A percentile compares a stretch with the other conserved stretches of the same genome.
phyloP scores from a whole-genome alignment of 2,113 vertebrate genomes.

The Ammospiza caudacuta region DNA sequence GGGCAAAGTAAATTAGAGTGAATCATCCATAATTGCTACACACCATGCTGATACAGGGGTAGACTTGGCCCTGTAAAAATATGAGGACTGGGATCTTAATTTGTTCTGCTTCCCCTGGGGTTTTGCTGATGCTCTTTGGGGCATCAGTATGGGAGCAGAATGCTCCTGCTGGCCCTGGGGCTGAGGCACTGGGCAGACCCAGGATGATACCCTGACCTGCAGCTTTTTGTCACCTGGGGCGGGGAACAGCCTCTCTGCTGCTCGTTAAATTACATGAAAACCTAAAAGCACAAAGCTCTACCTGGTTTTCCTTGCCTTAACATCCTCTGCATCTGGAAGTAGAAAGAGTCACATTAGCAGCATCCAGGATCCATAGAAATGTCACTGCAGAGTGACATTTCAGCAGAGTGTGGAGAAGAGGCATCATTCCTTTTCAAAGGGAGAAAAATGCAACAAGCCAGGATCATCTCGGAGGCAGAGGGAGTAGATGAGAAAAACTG shows the following conservation, averaged over 20 bases:
- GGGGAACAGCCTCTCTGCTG: neutral
- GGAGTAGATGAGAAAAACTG: neutral
- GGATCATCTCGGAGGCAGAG: fast-evolving
- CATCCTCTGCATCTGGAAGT: neutral
- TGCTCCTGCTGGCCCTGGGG: neutral
- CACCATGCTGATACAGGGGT: neutral
- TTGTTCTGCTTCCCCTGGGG: neutral
- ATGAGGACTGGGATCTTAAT: neutral
- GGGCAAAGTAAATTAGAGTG: neutral
- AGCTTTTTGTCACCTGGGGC: neutral
- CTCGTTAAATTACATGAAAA: neutral
- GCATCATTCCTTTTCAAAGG: fast-evolving
- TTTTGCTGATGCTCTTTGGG: neutral
- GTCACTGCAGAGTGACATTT: neutral
- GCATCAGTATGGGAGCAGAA: neutral
- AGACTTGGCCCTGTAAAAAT: neutral
- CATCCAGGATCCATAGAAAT: fast-evolving
- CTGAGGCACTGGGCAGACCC: fast-evolving
- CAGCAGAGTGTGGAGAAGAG: fast-evolving
- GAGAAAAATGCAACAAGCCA: neutral
- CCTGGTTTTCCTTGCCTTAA: neutral
- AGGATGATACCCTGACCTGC: neutral
- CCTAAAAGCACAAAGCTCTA: neutral
- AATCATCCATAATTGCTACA: neutral
- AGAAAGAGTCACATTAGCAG: fast-evolving